Conservation (phyloP, 2,113 vertebrate genomes). For the Eudyptes chrysolophus region DNA sequence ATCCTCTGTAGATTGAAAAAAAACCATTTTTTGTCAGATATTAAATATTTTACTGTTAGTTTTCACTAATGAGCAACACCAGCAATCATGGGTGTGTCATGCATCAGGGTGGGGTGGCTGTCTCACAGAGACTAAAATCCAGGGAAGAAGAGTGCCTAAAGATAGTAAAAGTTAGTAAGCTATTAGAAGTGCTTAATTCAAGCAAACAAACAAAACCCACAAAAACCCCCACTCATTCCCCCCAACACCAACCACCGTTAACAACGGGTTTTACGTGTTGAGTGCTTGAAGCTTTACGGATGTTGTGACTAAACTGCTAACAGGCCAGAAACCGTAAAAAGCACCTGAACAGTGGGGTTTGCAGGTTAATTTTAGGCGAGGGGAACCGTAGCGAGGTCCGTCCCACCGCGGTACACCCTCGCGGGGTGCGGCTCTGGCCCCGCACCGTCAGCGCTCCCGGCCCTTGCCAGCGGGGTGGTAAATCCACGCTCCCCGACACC, state of each 20-base stretch:
- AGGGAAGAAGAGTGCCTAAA: too few relatives aligned
- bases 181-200: background rate
- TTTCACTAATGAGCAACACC: background rate
- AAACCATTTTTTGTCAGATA: background rate
- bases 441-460: too few relatives aligned
- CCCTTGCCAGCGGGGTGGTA: too few relatives aligned
- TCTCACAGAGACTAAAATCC: background rate
- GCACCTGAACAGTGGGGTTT: rapidly evolving
- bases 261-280: background rate
- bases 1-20: background rate
- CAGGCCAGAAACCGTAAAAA: background rate
- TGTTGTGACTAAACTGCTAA: rapidly evolving
- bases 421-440: background rate
- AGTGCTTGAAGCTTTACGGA: background rate
- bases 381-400: background rate
- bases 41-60: background rate
- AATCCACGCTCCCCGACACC: rapidly evolving
- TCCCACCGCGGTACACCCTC: background rate
- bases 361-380: background rate
- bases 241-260: too few relatives aligned
- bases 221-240: rapidly evolving
- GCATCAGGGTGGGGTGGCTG: background rate
- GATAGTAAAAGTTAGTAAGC: rapidly evolving
- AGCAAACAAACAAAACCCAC: background rate
- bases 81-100: background rate